Conservation (phyloP, 2,888 invertebrate genomes). For the Ditylenchus weischeri region DNA sequence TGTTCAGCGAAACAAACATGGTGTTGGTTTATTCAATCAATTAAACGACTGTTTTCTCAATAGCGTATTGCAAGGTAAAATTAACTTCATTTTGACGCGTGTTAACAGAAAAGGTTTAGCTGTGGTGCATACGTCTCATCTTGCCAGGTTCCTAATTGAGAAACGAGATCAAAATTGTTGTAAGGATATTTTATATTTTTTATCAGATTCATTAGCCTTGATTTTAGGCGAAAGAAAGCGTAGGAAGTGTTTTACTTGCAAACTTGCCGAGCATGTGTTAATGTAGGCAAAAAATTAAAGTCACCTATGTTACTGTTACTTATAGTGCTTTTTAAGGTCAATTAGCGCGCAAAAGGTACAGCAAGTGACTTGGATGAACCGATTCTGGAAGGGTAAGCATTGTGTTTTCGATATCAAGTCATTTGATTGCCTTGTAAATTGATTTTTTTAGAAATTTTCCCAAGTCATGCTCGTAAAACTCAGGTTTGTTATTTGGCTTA, state of each 20-base stretch:
- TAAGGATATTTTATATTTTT: slow-evolving; percentile 5
- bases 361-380: too few species aligned
- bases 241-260: background rate
- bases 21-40: slow-evolving; percentile 39
- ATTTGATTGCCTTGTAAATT: background rate
- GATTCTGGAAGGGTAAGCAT: background rate
- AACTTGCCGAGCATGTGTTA: too few species aligned
- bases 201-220: background rate
- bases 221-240: background rate
- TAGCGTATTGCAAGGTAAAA: slow-evolving; percentile 38
- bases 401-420: background rate
- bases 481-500: background rate
- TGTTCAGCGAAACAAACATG: slow-evolving; percentile 19
- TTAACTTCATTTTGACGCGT: too few species aligned
- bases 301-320: too few species aligned
- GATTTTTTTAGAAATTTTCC: slow-evolving; percentile 29
- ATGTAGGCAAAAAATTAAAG: too few species aligned
- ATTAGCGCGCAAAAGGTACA: too few species aligned
- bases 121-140: slow-evolving; percentile 45
- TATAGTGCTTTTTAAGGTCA: too few species aligned
- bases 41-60: slow-evolving; percentile 53
- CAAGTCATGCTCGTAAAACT: slow-evolving; percentile 20
- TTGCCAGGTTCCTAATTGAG: slow-evolving; percentile 37
- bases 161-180: slow-evolving; percentile 16
- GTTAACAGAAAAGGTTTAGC: slow-evolving; percentile 2